Conservation (phyloP, 1,140 invertebrate genomes). For the Belonocnema kinseyi region DNA sequence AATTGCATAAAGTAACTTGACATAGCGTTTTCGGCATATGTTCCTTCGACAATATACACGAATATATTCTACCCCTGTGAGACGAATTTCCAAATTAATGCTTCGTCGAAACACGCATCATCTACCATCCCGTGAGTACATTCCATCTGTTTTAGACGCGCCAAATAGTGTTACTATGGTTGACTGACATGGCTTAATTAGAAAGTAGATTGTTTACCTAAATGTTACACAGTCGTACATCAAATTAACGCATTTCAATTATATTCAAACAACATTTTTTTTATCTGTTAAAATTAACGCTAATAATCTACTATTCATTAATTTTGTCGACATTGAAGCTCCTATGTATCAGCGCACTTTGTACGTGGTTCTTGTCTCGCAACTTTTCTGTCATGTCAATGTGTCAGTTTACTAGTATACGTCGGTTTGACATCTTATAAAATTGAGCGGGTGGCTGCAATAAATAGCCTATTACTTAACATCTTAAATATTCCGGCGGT, state of each 20-base stretch:
- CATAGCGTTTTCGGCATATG: conserved; percentile 17
- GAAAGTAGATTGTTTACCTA: conserved; percentile 30
- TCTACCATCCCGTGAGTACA: conserved; percentile 27
- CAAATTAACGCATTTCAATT: conserved; percentile 11
- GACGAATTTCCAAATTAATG: conserved; percentile 31
- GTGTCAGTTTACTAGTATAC: no score
- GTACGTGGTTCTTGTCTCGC: no score
- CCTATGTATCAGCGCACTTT: no score
- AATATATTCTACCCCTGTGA: conserved; percentile 18
- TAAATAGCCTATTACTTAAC: no score
- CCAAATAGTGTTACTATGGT: conserved; percentile 29
- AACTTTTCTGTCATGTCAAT: no score
- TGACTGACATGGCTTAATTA: conserved; percentile 31
- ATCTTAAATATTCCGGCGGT: no score
- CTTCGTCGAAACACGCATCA: conserved; percentile 24
- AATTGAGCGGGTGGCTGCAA: no score
- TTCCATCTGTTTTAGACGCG: conserved; percentile 27
- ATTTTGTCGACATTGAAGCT: no score
- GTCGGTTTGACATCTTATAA: no score
- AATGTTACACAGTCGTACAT: conserved; percentile 24
- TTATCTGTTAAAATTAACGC: not conserved
- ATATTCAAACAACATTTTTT: not conserved
- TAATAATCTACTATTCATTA: no score
- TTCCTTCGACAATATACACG: conserved; percentile 25
- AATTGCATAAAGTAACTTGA: conserved; percentile 26